Base-by-base conservation (phyloP, 1,140 invertebrate species). In the Octopus bimaculoides region DNA sequence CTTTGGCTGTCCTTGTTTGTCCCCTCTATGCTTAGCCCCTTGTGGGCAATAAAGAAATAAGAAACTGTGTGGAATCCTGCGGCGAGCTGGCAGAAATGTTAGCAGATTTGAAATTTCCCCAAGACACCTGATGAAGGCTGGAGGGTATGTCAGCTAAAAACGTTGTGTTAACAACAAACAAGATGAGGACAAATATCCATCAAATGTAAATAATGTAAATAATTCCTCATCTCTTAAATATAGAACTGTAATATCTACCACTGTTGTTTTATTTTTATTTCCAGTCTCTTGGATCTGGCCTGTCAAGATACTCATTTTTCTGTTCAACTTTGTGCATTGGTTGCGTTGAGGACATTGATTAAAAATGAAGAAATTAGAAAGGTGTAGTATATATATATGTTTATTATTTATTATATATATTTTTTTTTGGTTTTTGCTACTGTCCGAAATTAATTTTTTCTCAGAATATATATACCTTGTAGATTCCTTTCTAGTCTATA, bases 291-390 rank as follows among this genome's bases (percentile, higher is more conserved):
- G 74, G 88, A 89, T 56, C 54, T 87, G 14, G 85, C 86, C 4
- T 88, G 86, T 77, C 82, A 85, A 79, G 89, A 89, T 77, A 84
- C 81, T 5, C 86, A 89, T 56, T 80, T 85, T 9, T 75, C 75
- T 75, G 88, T 89, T 52, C 88, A 89, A 77, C 82, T 87, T 41
- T 86, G 84, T 83, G 86, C 87, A 54, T 81, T 89, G 0, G 79
- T 86, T 52, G 87, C 88, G 12, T 79, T 89, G 53, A 77, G 85
- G 55, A 82, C 83, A 74, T 82, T 89, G 77, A 82, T 82, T 73
- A 81, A 84, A 75, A 83, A 85, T 20, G 82, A 85, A 10, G 81
- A 84, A n/a, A 82, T 89, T 10, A 83, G 80, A 77, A 84, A 86
- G 82, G 87, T 87, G 74, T 78, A 78, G 12, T 69, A 14, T 12